Evolutionary conservation across 1,140 invertebrate species (phyloP), one percentile per base, ranked within the genome.

Genomic region (Drosophila mayri): DNA sequence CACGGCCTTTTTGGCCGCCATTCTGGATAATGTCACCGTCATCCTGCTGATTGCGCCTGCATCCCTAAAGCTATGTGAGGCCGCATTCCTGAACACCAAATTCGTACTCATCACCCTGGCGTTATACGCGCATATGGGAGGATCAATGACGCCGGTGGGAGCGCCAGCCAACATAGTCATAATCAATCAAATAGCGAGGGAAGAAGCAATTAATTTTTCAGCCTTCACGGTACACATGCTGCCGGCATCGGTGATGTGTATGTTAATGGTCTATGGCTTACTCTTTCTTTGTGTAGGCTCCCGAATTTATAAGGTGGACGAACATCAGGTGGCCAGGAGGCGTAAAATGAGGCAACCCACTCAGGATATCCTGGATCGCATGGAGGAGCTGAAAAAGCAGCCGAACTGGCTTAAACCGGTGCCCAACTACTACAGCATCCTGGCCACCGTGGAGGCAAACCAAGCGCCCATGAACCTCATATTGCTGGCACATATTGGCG

Each of bases 151-250:
- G 1, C 97, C 97, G 0, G 95, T 98, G 11, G 97, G 97, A 0
- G 97, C 98, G 91, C 97, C 97, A 3, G 97, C 97, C 0, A 98
- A 97, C 92, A 96, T 97, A 8, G 97, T 98, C 61, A 97, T 98
- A 46, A 95, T 96, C 1, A 96, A 90, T 47, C n/a, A 94, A 94
- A 94, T 97, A 14, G 85, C 94, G 1, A 91, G 93, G 46, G 94
- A 30, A 0, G 0, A 94, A 50, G 96, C 96, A 6, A 94, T 98
- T 9, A 95, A 95, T 70, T 98, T 98, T 92, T 93, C 95, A 5
- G 94, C 92, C 0, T 98, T 98, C 91, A 95, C 95, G 0, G 40
- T 95, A 0, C 97, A 98, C 91, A 97, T 98, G 96, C 93, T 95
- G 1, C 91, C 96, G 1, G 96, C 96, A 1, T 95, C 97, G 0